Percentiles rank a stretch among this genome's conserved stretches.
Evolutionary conservation across 2,797 vertebrate genomes (phyloP).

Genomic region (Balearica regulorum): DNA sequence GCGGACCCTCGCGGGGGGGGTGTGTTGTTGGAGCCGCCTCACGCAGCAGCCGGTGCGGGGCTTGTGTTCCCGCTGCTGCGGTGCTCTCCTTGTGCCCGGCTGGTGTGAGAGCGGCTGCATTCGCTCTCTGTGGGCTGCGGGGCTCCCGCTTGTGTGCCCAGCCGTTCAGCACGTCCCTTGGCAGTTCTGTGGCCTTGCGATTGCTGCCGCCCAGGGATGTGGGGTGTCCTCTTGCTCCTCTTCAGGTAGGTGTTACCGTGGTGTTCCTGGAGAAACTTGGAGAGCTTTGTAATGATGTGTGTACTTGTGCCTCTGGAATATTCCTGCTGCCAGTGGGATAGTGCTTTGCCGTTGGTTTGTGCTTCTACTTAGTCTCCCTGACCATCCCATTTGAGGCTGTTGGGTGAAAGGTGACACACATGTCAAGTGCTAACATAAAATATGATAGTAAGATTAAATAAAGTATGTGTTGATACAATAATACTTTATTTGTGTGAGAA

Average conservation of each 20-base stretch:
- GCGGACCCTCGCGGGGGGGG: background rate
- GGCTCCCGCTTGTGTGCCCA: background rate
- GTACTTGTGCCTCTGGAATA: conserved; percentile 4
- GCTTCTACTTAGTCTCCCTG: background rate
- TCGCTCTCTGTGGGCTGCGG: background rate
- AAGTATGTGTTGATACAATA: background rate
- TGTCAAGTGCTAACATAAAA: background rate
- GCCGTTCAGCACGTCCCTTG: background rate
- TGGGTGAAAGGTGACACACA: background rate
- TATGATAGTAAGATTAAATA: background rate
- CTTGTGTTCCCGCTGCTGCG: background rate
- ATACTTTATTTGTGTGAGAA: background rate
- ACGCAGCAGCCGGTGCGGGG: background rate
- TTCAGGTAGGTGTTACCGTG: background rate
- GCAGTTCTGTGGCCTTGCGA: rapidly evolving
- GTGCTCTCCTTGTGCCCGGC: background rate
- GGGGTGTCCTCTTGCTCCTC: too few relatives aligned
- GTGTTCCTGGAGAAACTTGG: background rate
- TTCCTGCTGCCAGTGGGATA: background rate
- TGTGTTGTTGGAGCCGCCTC: background rate
- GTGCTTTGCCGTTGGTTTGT: background rate
- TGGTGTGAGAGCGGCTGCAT: background rate
- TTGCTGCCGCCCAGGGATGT: rapidly evolving
- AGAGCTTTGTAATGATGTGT: background rate
- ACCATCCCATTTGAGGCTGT: background rate